A percentile compares a stretch with the other conserved stretches of the same genome.
Evolutionary conservation across 2,888 invertebrate species (phyloP).

Genomic region (Chesias legatella): DNA sequence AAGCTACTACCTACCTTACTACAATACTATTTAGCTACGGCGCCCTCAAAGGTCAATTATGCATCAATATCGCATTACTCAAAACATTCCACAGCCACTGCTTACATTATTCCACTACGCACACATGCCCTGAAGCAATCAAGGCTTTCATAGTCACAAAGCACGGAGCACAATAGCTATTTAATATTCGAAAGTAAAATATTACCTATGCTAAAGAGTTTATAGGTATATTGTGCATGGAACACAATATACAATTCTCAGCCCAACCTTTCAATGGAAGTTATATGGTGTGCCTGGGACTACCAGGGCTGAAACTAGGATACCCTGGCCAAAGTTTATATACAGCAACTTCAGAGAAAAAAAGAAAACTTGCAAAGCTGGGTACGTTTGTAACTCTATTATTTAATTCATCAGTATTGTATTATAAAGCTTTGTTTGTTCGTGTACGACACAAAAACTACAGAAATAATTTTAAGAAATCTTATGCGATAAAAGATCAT

Average conservation of each 20-base stretch:
- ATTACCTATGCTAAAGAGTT: slow-evolving; percentile 30
- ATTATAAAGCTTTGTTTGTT: too few relatives aligned
- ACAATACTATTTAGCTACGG: too few relatives aligned
- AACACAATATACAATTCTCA: slow-evolving; percentile 40
- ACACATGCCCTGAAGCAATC: slow-evolving; percentile 15
- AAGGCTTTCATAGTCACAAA: slow-evolving; percentile 22
- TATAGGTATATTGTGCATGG: slow-evolving; percentile 27
- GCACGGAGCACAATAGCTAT: slow-evolving; percentile 25
- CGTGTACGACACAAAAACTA: too few relatives aligned
- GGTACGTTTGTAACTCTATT: too few relatives aligned
- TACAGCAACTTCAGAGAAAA: too few relatives aligned
- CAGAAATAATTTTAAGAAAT: too few relatives aligned
- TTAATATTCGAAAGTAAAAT: slow-evolving; percentile 32
- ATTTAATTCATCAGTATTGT: too few relatives aligned
- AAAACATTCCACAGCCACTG: slow-evolving; percentile 5
- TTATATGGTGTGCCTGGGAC: slow-evolving; percentile 57
- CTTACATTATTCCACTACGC: slow-evolving; percentile 1
- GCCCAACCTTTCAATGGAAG: slow-evolving; percentile 64
- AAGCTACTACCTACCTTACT: too few relatives aligned
- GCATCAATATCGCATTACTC: too few relatives aligned
- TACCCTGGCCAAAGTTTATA: background rate
- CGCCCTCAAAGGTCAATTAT: slow-evolving; percentile 12
- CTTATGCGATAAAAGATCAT: too few relatives aligned
- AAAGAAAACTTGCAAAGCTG: background rate
- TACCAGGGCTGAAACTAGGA: slow-evolving; percentile 21